Evolutionary conservation across 2,888 invertebrate genomes (phyloP).

Genomic region (Pollenia amentaria): DNA sequence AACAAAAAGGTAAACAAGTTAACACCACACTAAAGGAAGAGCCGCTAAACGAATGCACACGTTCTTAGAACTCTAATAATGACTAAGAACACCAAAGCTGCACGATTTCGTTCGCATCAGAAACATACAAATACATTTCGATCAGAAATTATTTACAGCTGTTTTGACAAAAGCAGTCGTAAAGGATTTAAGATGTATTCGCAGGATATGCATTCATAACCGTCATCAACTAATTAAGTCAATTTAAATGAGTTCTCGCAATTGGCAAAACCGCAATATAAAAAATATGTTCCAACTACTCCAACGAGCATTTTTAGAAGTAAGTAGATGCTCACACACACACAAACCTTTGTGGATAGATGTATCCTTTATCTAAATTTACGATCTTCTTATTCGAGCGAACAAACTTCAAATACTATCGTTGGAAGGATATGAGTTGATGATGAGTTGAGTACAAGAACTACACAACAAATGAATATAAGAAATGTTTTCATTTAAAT

Average conservation of each 20-base stretch:
- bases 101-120: background rate
- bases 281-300: conserved; percentile 13
- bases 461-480: background rate
- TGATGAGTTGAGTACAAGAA: conserved; percentile 32
- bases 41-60: conserved; percentile 11
- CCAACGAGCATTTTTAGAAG: conserved; percentile 1
- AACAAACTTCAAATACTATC: conserved; percentile 16
- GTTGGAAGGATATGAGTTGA: conserved; percentile 28
- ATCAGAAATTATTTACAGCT: conserved; percentile 61
- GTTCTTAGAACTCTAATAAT: conserved; percentile 13
- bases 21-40: conserved; percentile 20
- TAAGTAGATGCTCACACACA: too few species aligned
- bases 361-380: conserved; percentile 32
- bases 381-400: conserved; percentile 12
- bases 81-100: conserved; percentile 12
- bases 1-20: conserved; percentile 24
- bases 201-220: conserved; percentile 55
- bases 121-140: conserved; percentile 4
- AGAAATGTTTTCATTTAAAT: conserved; percentile 44
- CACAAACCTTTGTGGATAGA: background rate
- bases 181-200: conserved; percentile 61
- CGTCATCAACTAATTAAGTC: conserved; percentile 76
- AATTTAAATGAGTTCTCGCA: conserved; percentile 74
- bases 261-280: conserved; percentile 45
- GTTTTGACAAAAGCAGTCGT: conserved; percentile 57